These are phyloP conservation scores for Eupithecia subumbrata DNA, from an alignment of 2,888 invertebrate genomes.

Conservation along the genomic window DNA sequence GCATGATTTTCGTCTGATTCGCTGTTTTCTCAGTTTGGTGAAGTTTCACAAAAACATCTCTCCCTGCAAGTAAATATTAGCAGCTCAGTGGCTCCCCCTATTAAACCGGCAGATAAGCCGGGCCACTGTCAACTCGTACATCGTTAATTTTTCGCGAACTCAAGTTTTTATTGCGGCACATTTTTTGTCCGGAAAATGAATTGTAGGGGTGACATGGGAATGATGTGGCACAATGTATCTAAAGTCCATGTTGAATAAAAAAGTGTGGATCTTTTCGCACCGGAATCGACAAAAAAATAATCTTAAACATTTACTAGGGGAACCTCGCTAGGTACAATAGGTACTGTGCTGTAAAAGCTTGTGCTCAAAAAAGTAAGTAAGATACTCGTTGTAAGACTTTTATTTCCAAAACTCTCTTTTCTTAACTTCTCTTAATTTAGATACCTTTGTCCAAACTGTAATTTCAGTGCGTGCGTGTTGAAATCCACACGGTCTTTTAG, in stretches of 20 bases:
- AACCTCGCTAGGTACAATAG: too few relatives aligned
- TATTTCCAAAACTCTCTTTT: too few relatives aligned
- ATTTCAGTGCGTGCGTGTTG: too few relatives aligned
- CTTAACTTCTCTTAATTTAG: too few relatives aligned
- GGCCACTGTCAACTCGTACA: slow-evolving; percentile 76
- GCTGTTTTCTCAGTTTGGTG: background rate
- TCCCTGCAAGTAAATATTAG: slow-evolving; percentile 8
- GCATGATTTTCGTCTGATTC: background rate
- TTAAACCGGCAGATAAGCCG: slow-evolving; percentile 73
- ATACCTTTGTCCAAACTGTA: too few relatives aligned
- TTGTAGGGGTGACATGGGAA: slow-evolving; percentile 57
- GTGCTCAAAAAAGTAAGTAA: too few relatives aligned
- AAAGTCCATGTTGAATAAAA: background rate
- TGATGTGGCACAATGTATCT: slow-evolving; percentile 61
- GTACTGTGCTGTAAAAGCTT: too few relatives aligned
- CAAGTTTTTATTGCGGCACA: slow-evolving; percentile 75
- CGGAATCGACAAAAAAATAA: background rate
- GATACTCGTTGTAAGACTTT: too few relatives aligned
- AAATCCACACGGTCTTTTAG: too few relatives aligned
- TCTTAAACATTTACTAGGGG: too few relatives aligned
- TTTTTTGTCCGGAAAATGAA: slow-evolving; percentile 68
- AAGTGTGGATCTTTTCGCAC: background rate
- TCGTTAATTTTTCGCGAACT: slow-evolving; percentile 77
- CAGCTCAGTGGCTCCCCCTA: slow-evolving; percentile 49
- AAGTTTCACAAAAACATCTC: slow-evolving; percentile 1